phyloP scores from a whole-genome alignment of 2,113 vertebrate genomes.

The Perca schrenkii region DNA sequence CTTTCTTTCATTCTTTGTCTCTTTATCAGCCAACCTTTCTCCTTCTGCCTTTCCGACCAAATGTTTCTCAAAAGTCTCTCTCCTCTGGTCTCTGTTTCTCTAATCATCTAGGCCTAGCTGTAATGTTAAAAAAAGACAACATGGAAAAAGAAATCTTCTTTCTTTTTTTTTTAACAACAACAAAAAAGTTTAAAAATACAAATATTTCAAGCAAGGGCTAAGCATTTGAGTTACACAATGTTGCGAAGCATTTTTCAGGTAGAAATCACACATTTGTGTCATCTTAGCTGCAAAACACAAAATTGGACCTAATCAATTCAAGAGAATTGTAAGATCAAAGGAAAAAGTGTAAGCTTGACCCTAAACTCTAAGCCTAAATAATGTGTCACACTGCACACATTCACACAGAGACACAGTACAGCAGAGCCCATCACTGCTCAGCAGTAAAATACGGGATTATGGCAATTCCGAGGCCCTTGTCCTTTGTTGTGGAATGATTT shows the following conservation, averaged over 20 bases:
- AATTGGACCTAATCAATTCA: conserved; percentile 46
- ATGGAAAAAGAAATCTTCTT: neutral
- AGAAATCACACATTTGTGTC: conserved; percentile 5
- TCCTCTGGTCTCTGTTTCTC: neutral
- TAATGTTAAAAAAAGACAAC: neutral
- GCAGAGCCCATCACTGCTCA: conserved; percentile 66
- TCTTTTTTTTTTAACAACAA: neutral
- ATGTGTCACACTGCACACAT: conserved; percentile 29
- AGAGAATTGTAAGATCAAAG: conserved; percentile 50
- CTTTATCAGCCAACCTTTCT: conserved; percentile 23
- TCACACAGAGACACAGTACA: conserved; percentile 25
- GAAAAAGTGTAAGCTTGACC: conserved; percentile 44
- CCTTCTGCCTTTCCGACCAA: conserved; percentile 5
- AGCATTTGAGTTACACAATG: neutral
- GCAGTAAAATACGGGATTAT: conserved; percentile 79
- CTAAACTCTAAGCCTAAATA: conserved; percentile 51
- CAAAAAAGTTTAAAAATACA: conserved; percentile 6
- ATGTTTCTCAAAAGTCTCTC: conserved; percentile 13
- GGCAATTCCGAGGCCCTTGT: conserved; percentile 66
- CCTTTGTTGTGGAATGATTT: conserved; percentile 81
- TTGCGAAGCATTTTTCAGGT: neutral
- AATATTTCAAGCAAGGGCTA: neutral
- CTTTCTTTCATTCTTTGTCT: conserved; percentile 44
- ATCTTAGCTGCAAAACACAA: conserved; percentile 23
- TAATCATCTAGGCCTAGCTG: neutral